Evolutionary conservation across 2,888 invertebrate species (phyloP).

Genomic region (Hirtodrosophila histrioides): DNA sequence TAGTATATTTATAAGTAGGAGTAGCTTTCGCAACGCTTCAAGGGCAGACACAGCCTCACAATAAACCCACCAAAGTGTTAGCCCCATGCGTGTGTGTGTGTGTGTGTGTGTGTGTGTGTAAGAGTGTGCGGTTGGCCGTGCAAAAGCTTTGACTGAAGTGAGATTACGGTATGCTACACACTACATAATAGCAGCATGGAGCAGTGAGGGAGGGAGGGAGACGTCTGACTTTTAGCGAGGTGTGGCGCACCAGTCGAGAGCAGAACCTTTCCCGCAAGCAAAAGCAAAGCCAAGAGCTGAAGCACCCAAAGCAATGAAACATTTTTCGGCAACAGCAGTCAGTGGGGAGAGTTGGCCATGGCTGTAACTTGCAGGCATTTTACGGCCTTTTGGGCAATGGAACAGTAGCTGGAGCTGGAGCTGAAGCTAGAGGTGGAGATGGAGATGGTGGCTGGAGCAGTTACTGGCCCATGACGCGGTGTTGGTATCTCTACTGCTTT

Average conservation of each 20-base stretch:
- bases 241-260: slow-evolving; percentile 46
- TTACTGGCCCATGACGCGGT: slow-evolving; percentile 29
- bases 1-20: slow-evolving; percentile 17
- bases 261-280: slow-evolving; percentile 27
- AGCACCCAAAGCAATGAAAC: slow-evolving; percentile 70
- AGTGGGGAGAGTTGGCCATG: slow-evolving; percentile 29
- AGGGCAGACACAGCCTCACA: slow-evolving; percentile 52
- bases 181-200: slow-evolving; percentile 67
- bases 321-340: slow-evolving; percentile 70
- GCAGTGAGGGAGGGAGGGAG: slow-evolving; percentile 17
- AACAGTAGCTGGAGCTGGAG: slow-evolving; percentile 4
- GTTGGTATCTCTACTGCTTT: slow-evolving; percentile 61
- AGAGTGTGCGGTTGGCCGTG: slow-evolving; percentile 44
- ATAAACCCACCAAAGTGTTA: slow-evolving; percentile 72
- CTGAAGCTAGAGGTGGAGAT: not conserved
- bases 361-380: slow-evolving; percentile 78
- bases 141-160: slow-evolving; percentile 75
- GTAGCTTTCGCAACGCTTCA: slow-evolving; percentile 19
- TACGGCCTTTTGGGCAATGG: slow-evolving; percentile 71
- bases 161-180: slow-evolving; percentile 77
- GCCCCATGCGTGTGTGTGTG: slow-evolving; percentile 28
- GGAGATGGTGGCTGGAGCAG: not conserved
- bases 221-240: slow-evolving; percentile 41
- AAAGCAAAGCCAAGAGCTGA: slow-evolving; percentile 6
- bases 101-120: slow-evolving; percentile 19